Evolutionary conservation across 2,888 invertebrate genomes (phyloP), one percentile per base, ranked within the genome.

Genomic region (Strigamia maritima): DNA sequence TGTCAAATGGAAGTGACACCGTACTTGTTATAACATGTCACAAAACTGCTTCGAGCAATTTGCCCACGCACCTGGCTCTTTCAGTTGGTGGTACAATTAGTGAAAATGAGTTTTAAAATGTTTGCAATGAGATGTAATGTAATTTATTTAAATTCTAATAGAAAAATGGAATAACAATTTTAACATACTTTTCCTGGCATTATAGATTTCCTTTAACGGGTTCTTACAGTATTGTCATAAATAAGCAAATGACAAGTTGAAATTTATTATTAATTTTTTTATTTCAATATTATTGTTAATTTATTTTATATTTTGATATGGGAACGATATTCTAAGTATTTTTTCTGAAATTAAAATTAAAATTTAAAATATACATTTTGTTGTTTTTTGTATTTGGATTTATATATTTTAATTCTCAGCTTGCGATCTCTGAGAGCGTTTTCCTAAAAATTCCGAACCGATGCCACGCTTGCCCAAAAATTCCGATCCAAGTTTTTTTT

Each of bases 401-500:
- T 16, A 16, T 49, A 19, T 49, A 49, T 24, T 60, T 60, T 60
- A 60, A 60, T 60, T 7, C 24, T 60, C 60, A 12, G 4, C n/a
- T 49, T 16, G 1, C 16, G n/a, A 19, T 49, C 19, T 49, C 60
- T 19, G 22, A 22, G 24, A 60, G 49, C 80, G 74, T 49, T 80
- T 80, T 74, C 80, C 80, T n/a, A 81, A 19, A 74, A 81, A 81
- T 40, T 81, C 81, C 14, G 79, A 80, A 10, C 81, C 81, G 26
- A 81, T 54, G 12, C 38, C 74, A 19, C 81, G 44, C 77, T 81
- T 81, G 78, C 81, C 81, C 10, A 81, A 74, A 74, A 81, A 81
- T 54, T 81, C 81, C 14, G 81, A 81, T 8, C 81, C 81, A 24
- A 81, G 77, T 31, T 31, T 19, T 31, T 70, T 60, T 26, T 28